Percentiles rank a stretch among this genome's conserved stretches.
Evolutionary conservation across 2,888 invertebrate species (phyloP).

Genomic region (Polydrusus cervinus): DNA sequence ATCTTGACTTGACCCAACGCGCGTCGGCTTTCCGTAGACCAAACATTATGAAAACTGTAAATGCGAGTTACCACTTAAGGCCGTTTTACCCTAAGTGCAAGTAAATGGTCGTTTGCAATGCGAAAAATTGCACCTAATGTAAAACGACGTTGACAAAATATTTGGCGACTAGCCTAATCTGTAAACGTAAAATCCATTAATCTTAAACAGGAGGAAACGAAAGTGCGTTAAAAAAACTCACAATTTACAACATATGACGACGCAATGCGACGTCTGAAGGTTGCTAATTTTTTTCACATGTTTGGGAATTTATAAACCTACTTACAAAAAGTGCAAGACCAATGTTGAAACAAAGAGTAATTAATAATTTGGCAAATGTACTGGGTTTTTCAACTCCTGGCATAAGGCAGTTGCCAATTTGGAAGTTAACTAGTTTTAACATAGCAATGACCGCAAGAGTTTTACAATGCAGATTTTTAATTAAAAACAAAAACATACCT

Average conservation of each 20-base stretch:
- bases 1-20: too few species aligned
- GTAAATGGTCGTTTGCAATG: too few species aligned
- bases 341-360: slow-evolving; percentile 27
- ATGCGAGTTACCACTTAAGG: too few species aligned
- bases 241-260: neutral
- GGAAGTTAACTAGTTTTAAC: neutral
- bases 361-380: slow-evolving; percentile 10
- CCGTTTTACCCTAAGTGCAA: too few species aligned
- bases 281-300: slow-evolving; percentile 4
- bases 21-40: too few species aligned
- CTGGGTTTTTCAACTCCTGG: neutral
- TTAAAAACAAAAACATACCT: too few species aligned
- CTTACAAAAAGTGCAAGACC: neutral
- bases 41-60: too few species aligned
- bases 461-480: too few species aligned
- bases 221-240: neutral
- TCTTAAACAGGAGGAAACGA: slow-evolving; percentile 11
- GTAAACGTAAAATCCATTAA: neutral
- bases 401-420: slow-evolving; percentile 2
- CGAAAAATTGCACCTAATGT: too few species aligned
- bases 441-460: too few species aligned
- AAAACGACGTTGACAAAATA: too few species aligned
- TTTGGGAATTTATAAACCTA: neutral
- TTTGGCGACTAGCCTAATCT: too few species aligned
- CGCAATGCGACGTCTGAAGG: neutral